phyloP scores from a whole-genome alignment of 92 coral and sea anemone species.

The Porites lobata region DNA sequence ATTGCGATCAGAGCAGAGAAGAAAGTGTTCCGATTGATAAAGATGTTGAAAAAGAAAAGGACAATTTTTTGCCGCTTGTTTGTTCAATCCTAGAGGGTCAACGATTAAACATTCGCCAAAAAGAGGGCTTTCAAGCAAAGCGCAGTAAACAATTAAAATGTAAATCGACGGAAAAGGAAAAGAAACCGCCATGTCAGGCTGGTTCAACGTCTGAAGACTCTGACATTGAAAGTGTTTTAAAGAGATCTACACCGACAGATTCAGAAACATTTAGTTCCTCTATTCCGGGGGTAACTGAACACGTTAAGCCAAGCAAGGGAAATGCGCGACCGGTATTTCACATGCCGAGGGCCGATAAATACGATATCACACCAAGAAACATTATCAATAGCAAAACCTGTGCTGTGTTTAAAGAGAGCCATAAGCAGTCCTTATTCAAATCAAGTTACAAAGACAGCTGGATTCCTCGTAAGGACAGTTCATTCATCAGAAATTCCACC shows the following conservation, averaged over 20 bases:
- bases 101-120: constrained; percentile 18
- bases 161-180: neutral
- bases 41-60: neutral
- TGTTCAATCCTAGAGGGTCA: constrained; percentile 31
- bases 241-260: neutral
- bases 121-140: neutral
- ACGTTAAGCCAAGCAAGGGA: constrained; percentile 4
- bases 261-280: no score
- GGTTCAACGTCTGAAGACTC: neutral
- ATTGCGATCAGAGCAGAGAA: neutral
- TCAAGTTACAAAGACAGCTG: neutral
- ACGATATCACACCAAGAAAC: constrained; percentile 45
- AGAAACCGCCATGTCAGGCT: constrained; percentile 5
- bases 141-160: constrained; percentile 2
- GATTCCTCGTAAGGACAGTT: neutral
- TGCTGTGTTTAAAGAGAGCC: constrained; percentile 20
- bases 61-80: constrained; percentile 7
- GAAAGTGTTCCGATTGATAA: neutral
- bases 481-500: neutral
- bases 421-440: neutral
- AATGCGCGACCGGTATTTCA: constrained; percentile 26
- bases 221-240: neutral
- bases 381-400: constrained; percentile 36
- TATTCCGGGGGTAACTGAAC: no score
- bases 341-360: constrained; percentile 58